Base-by-base conservation (phyloP, 2,888 invertebrate genomes). In the Calameuta pallipes region DNA sequence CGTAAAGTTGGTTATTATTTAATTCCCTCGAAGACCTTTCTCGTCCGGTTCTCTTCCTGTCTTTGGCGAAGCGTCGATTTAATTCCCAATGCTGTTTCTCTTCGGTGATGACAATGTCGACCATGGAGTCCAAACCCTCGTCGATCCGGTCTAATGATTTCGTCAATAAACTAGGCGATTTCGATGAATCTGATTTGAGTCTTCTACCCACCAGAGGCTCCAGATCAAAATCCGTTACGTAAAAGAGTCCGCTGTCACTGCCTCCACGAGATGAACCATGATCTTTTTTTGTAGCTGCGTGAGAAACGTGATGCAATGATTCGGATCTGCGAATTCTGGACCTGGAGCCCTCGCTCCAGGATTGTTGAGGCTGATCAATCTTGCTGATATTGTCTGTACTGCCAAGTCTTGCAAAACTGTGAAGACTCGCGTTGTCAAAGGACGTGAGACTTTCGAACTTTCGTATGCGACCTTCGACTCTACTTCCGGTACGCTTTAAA, bases 111-210 rank as follows among this genome's bases (percentile, higher is more conserved):
- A 96, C 94, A 69, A 96, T 95, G 85, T 95, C 94, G 0, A 95
- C 94, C 93, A 96, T 94, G 0, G 95, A 93, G 86, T 95, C 94
- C 35, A 96, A 89, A 31, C 96, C 94, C 88, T 94, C 94, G 87
- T 96, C 96, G 71, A 97, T 95, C 79, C 96, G 93, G 83, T 97
- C 96, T 75, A 97, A 91, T 83, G 96, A 97, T 91, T 96, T 97
- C 0, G 96, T 95, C 73, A 95, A 89, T 76, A 86, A 79, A 75
- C 80, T 86, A 0, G 87, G 86, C 23, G 87, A 84, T 68, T 85
- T 85, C 6, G 86, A 82, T 13, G 82, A 81, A 1, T 86, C 87
- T 15, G 87, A 84, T 41, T 80, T 79, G 34, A 82, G 81, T 74
- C 77, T 80, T 12, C 81, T 82, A 12, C 84, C 83, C 0, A 85